phyloP scores from a whole-genome alignment of 2,113 vertebrate genomes.

The Pithys albifrons region DNA sequence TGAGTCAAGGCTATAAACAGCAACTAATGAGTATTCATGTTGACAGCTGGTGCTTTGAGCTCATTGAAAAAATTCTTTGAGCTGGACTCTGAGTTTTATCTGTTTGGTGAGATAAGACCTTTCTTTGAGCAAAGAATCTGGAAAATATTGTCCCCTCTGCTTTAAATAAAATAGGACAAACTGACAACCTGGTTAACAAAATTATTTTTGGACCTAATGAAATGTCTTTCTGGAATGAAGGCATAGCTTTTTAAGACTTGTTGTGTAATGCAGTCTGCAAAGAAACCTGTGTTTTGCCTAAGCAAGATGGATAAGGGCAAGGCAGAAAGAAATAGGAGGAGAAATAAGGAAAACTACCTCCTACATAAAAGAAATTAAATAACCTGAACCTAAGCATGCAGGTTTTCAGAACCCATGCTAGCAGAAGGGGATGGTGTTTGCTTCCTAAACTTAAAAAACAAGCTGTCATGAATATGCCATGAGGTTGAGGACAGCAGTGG shows the following conservation, averaged over 20 bases:
- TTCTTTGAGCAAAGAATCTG: not conserved
- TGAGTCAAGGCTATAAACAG: not conserved
- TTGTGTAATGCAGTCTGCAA: not conserved
- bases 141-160: not conserved
- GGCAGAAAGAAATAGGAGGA: not conserved
- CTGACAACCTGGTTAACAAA: not conserved
- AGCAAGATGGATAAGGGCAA: not conserved
- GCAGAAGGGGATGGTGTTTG: not conserved
- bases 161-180: not conserved
- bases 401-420: not conserved
- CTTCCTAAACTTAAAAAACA: not conserved
- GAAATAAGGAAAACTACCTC: not conserved
- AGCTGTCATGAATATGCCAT: not conserved
- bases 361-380: not conserved
- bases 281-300: not conserved
- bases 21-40: not conserved
- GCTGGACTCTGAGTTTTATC: not conserved
- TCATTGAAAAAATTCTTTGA: not conserved
- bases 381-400: not conserved
- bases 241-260: not conserved
- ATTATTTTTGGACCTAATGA: not conserved
- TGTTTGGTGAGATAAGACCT: not conserved
- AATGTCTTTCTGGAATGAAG: not conserved
- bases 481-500: not conserved
- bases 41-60: not conserved